Base-by-base conservation (phyloP, 2,888 invertebrate genomes). In the Macaria notata region DNA sequence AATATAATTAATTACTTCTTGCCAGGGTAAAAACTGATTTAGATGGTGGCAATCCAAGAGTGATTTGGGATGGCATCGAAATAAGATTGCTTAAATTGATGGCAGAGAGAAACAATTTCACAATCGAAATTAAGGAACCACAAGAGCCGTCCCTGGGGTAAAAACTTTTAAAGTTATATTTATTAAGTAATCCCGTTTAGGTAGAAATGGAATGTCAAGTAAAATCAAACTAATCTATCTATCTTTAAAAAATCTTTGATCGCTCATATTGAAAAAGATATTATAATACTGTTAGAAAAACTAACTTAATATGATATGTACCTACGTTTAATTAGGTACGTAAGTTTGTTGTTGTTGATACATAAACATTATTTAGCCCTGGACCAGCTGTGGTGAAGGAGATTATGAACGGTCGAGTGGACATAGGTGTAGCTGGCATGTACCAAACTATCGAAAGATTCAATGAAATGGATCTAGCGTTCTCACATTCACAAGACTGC, bases 11-110 rank as follows among this genome's bases (percentile, higher is more conserved):
- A 4, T 36, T 36, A 4, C 7, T 57, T 36, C 36, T 63, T 31
- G 65, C 67, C 76, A 90, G 90, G 63, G 73, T 88, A 38, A 78
- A 77, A 69, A 78, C 84, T 7, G 92, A 92, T 60, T 76, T 65
- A 4, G 88, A 92, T 54, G 92, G 92, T 41, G 87, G 92, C 7
- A 85, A 88, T 68, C 82, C 84, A 38, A 76, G 80, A 70, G 80
- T 88, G 0, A 68, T 71, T 39, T 95, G 94, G 95, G 96, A 96
- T 77, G 96, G 96, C 6, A 81, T 95, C n/a, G 96, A 96, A 88
- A 84, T 94, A 51, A 92, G 95, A 61, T 71, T 96, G 9, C 78
- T 96, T 1, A 85, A 92, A 59, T 71, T 95, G 41, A 78, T 96
- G 30, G 92, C 94, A 0, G 84, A 92, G 65, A 88, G 92, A 65